Evolutionary conservation across 2,888 invertebrate species (phyloP).

Genomic region (Lomographa bimaculata): DNA sequence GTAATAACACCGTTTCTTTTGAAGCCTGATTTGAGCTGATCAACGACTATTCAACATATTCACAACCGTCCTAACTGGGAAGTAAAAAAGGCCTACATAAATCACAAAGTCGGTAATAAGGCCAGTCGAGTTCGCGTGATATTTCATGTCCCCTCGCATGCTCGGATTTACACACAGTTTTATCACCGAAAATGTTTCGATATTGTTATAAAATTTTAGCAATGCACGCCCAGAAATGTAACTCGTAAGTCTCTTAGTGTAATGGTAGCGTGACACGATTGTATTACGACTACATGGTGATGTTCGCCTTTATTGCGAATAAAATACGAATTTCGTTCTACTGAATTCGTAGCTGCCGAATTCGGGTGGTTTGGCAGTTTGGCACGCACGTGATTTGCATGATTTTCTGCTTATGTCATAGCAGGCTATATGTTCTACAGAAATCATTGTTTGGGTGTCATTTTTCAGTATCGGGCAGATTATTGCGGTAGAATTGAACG

Average conservation of each 20-base stretch:
- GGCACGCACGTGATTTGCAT: conserved; percentile 8
- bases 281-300: conserved; percentile 17
- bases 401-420: conserved; percentile 2
- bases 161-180: conserved; percentile 42
- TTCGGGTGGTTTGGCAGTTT: conserved; percentile 7
- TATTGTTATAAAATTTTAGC: conserved; percentile 38
- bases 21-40: no score
- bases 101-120: conserved; percentile 35
- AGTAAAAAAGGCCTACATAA: conserved; percentile 19
- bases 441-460: no score
- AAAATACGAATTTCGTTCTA: conserved; percentile 17
- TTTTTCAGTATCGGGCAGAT: no score
- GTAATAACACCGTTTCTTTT: no score
- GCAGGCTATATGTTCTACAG: no score
- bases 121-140: conserved; percentile 43
- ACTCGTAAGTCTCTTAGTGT: conserved; percentile 15
- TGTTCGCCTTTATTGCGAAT: conserved; percentile 16
- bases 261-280: conserved; percentile 29
- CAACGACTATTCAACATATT: no score
- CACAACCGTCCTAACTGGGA: no score
- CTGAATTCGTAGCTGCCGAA: conserved; percentile 12
- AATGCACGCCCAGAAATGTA: conserved; percentile 24
- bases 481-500: no score
- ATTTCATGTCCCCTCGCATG: conserved; percentile 40
- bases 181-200: conserved; percentile 45